Evolutionary conservation across 2,113 vertebrate genomes (phyloP), one percentile per base, ranked within the genome.

Genomic region (Dipodomys ordii): DNA sequence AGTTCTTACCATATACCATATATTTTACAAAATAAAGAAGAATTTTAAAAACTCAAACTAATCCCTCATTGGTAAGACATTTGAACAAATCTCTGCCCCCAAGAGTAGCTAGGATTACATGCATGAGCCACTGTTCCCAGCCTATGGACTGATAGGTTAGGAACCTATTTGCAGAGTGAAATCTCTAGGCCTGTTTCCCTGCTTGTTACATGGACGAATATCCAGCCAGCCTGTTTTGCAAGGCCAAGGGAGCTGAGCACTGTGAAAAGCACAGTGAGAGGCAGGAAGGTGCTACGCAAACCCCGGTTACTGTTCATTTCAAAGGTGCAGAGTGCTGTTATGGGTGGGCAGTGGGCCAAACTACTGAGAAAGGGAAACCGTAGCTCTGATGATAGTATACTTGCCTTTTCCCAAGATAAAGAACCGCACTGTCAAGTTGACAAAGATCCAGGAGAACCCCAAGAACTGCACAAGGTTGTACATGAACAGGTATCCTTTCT

Each of bases 391-490:
- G 16, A 57, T 46, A 72, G 18, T 16, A 87, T 92, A 97, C 99
- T 99, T 97, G 98, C 99, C 99, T 99, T 98, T 98, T 84, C 99
- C 99, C 35, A 99, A 98, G 90, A 99, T 99, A 91, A 99, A 98
- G 69, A 99, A 98, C 16, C 99, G 98, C 84, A 99, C 99, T 2
- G 99, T 99, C 99, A 99, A 99, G 97, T 99, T 99, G 96, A 99
- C 98, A 95, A 99, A 99, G 96, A 99, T 99, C 99, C 99, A 99
- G 11, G 99, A 99, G 97, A 99, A 99, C 57, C 99, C 99, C 96
- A 99, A 97, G 94, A 99, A 99, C 98, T 99, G 99, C 6, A 99
- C 99, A 12, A 99, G 98, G 93, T 99, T 99, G 85, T 99, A 99
- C 94, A 99, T 98, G 87, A 99, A 98, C 78, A 99, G 96, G 95